phyloP scores from a whole-genome alignment of 2,888 invertebrate species.

The Hymenopus coronatus region DNA sequence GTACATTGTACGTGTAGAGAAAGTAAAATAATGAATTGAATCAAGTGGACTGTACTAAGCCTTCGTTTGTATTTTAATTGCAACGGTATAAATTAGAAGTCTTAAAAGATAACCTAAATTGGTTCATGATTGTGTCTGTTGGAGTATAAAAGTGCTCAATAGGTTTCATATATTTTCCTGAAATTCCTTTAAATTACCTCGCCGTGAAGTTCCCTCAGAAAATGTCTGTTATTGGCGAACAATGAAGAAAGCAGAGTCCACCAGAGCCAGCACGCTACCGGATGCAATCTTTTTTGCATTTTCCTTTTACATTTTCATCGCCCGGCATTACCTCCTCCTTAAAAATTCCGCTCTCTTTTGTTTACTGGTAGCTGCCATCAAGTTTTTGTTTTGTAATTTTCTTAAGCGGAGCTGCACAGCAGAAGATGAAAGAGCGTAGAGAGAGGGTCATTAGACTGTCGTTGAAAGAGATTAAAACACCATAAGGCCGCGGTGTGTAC shows the following conservation, averaged over 20 bases:
- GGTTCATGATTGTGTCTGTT: no score
- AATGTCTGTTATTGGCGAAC: neutral
- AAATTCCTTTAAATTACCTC: no score
- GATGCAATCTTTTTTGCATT: neutral
- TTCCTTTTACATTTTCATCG: neutral
- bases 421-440: neutral
- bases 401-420: neutral
- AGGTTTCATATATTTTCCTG: no score
- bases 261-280: neutral
- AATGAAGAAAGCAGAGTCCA: neutral
- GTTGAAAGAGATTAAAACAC: neutral
- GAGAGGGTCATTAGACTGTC: neutral
- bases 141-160: no score
- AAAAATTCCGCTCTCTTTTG: neutral
- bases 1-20: no score
- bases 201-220: no score
- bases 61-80: no score
- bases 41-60: no score
- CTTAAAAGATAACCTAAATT: no score
- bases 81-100: no score
- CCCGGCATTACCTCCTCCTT: neutral
- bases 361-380: neutral
- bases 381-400: neutral
- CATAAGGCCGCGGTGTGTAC: neutral
- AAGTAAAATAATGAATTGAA: no score